Conservation (phyloP, 2,113 vertebrate genomes). For the Sigmodon hispidus region DNA sequence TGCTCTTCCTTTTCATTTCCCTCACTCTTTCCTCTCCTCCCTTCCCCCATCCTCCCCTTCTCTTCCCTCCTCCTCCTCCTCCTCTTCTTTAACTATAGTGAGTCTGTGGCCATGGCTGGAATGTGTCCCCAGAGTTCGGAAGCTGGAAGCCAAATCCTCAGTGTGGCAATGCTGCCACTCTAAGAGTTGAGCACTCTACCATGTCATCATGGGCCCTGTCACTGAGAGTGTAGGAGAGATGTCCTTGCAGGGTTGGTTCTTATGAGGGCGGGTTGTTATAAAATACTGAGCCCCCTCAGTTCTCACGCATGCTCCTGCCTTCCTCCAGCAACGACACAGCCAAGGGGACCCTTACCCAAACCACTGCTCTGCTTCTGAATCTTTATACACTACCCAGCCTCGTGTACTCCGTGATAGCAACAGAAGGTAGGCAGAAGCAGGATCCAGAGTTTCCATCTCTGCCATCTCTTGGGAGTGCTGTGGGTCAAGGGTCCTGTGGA, state of each 20-base stretch:
- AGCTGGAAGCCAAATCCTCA: not conserved
- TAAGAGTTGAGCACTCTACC: not conserved
- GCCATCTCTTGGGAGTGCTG: too few relatives aligned
- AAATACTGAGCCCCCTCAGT: not conserved
- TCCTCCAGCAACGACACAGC: not conserved
- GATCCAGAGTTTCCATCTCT: not conserved
- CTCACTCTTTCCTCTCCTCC: too few relatives aligned
- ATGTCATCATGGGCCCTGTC: too few relatives aligned
- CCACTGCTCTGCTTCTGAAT: not conserved
- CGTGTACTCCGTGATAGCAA: not conserved
- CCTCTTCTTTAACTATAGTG: not conserved
- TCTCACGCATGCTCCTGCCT: not conserved
- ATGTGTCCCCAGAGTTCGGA: not conserved
- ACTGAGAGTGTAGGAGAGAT: not conserved
- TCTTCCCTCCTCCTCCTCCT: too few relatives aligned
- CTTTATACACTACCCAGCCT: not conserved
- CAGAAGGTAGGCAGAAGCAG: not conserved
- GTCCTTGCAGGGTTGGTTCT: not conserved
- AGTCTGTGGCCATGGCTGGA: not conserved
- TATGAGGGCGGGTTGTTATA: not conserved
- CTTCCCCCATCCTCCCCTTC: rapidly evolving
- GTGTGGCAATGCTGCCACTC: not conserved
- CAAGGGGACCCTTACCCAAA: not conserved
- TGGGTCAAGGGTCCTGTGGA: rapidly evolving
- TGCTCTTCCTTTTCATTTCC: not conserved